Evolutionary conservation across 2,888 invertebrate species (phyloP), one percentile per base, ranked within the genome.

Genomic region (Apodemia hepburni): DNA sequence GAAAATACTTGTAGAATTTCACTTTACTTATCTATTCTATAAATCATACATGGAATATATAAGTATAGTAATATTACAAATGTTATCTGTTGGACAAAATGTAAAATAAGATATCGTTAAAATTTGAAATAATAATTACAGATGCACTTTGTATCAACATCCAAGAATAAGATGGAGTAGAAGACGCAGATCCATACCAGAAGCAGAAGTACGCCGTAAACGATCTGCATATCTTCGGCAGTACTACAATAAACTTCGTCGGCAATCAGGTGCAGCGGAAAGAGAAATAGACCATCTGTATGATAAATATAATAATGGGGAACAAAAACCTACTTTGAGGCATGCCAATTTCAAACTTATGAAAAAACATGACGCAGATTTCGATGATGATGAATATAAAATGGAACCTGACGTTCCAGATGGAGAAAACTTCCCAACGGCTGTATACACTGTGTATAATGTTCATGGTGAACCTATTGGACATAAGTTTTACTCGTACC

Each of bases 81-180:
- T n/a, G n/a, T n/a, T n/a, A n/a, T n/a, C n/a, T n/a, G n/a, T n/a
- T n/a, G n/a, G n/a, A n/a, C n/a, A n/a, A n/a, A n/a, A n/a, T n/a
- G n/a, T n/a, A n/a, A 33, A 33, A 0, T 33, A 8, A 8, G 1
- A 33, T 8, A 8, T 33, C 8, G 7, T 33, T 33, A 33, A 33
- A 8, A 7, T 33, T 7, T 33, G 8, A 33, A 5, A 33, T 12
- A 12, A 42, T 15, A 15, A 45, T 68, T 71, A 27, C 73, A 95
- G 94, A 74, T 98, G 98, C 75, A 92, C 95, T 0, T 93, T 95
- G 0, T 97, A 97, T 7, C 96, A 97, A 76, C 98, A 98, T 85
- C 98, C 98, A 0, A 92, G 97, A 11, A 93, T 97, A 47, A 92
- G 97, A 60, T 97, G 96, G 96, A 96, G 95, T 74, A 92, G 97